Evolutionary conservation across 2,888 invertebrate genomes (phyloP).

Genomic region (Thereva unica): DNA sequence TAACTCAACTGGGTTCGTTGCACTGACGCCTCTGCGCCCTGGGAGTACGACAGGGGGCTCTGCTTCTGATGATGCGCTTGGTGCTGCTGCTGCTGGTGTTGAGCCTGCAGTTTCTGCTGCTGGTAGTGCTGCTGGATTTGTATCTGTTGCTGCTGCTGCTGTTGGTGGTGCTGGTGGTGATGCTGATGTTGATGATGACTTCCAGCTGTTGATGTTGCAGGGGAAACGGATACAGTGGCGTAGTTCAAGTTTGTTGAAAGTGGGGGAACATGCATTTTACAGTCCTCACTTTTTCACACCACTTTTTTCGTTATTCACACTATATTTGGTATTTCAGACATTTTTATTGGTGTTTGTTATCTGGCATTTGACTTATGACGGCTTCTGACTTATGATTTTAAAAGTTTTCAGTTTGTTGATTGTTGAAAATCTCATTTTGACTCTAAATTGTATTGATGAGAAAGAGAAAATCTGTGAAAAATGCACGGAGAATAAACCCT

Average conservation of each 20-base stretch:
- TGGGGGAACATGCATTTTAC: conserved; percentile 44
- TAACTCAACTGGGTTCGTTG: neutral
- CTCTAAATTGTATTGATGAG: too few species aligned
- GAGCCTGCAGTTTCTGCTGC: conserved; percentile 13
- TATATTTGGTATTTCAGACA: conserved; percentile 9
- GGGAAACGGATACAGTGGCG: conserved; percentile 44
- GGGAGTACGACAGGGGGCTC: neutral
- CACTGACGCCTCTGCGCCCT: conserved; percentile 39
- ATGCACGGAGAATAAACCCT: neutral
- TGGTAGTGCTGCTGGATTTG: conserved; percentile 31
- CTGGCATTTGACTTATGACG: too few species aligned
- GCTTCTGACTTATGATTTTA: too few species aligned
- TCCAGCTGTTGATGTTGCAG: conserved; percentile 36
- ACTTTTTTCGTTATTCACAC: conserved; percentile 10
- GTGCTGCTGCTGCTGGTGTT: conserved; percentile 13
- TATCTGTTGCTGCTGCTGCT: conserved; percentile 11
- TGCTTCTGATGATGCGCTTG: conserved; percentile 36
- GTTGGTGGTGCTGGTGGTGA: conserved; percentile 5
- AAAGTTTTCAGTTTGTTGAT: too few species aligned
- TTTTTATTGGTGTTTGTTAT: conserved; percentile 1
- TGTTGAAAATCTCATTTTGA: too few species aligned
- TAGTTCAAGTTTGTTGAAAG: conserved; percentile 45
- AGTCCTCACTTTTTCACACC: conserved; percentile 14
- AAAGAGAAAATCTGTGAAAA: too few species aligned
- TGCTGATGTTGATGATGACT: conserved; percentile 27